Evolutionary conservation across 2,797 vertebrate genomes (phyloP).

Genomic region (Phrynocephalus vlangalii): DNA sequence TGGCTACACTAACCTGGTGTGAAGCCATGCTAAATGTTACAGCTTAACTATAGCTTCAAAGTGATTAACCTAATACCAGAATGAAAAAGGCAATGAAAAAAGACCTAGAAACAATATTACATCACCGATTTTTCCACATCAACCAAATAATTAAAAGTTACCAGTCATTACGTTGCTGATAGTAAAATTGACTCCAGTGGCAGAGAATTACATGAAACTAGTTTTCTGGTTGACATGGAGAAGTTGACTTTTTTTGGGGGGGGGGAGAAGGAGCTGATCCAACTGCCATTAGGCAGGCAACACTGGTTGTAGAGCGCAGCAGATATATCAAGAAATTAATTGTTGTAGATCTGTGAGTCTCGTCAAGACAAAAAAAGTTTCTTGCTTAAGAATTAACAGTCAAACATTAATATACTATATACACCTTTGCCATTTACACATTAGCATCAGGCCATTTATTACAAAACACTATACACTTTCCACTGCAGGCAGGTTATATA

Average conservation of each 20-base stretch:
- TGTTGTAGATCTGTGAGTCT: conserved; percentile 92
- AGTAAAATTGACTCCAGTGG: conserved; percentile 91
- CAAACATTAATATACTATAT: conserved; percentile 99
- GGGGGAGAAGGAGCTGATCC: conserved; percentile 87
- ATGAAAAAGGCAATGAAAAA: conserved; percentile 96
- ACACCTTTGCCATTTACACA: conserved; percentile 98
- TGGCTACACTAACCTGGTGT: conserved; percentile 97
- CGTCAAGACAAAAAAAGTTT: conserved; percentile 90
- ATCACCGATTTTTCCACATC: conserved; percentile 96
- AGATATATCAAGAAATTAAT: conserved; percentile 91
- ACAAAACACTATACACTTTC: conserved; percentile 96
- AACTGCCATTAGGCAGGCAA: conserved; percentile 90
- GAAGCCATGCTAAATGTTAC: conserved; percentile 99
- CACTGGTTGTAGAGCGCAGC: conserved; percentile 92
- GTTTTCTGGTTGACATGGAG: conserved; percentile 89
- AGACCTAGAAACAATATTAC: conserved; percentile 96
- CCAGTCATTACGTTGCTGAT: conserved; percentile 89
- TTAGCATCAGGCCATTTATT: conserved; percentile 97
- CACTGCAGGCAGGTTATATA: conserved; percentile 94
- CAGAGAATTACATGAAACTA: conserved; percentile 89
- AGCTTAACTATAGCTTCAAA: conserved; percentile 98
- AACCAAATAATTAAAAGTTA: conserved; percentile 94
- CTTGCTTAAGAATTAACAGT: conserved; percentile 98
- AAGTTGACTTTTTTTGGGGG: conserved; percentile 79
- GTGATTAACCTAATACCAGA: conserved; percentile 94